Conservation (phyloP, 1,140 invertebrate species). For the Lepidurus arcticus region DNA sequence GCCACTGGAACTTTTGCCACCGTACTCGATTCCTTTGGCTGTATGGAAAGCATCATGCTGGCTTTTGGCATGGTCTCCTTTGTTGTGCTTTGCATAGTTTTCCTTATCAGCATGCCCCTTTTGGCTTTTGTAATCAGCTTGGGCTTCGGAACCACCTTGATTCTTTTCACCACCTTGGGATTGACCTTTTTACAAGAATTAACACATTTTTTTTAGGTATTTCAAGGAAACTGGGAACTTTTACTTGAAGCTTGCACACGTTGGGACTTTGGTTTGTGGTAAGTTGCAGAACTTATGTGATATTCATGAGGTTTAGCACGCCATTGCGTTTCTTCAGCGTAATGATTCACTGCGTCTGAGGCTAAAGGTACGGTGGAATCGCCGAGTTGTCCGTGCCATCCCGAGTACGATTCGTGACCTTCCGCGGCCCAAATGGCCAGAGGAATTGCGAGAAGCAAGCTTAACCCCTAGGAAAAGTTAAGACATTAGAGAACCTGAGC, state of each 20-base stretch:
- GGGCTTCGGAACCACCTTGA: not conserved
- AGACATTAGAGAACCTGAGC: not conserved
- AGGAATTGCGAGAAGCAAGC: not conserved
- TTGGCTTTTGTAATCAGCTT: constrained; percentile 12
- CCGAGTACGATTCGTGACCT: not conserved
- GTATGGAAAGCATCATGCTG: not conserved
- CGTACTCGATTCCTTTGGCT: constrained; percentile 14
- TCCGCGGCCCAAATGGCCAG: not conserved
- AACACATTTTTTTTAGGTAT: not conserved
- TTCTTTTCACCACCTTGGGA: not conserved
- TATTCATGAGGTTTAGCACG: not conserved
- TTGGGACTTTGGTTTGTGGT: not conserved
- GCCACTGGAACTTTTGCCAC: not conserved
- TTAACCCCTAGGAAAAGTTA: not conserved
- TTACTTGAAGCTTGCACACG: not conserved
- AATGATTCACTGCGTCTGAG: not conserved
- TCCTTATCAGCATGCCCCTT: constrained; percentile 14
- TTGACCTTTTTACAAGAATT: not conserved
- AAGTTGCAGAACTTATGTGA: not conserved
- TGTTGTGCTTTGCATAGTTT: not conserved
- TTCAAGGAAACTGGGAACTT: constrained; percentile 7
- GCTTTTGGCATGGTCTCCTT: constrained; percentile 8
- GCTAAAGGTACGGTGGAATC: not conserved
- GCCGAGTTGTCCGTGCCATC: not conserved
- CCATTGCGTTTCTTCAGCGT: not conserved